Evolutionary conservation across 2,888 invertebrate genomes (phyloP), one percentile per base, ranked within the genome.

Genomic region (Artemia sp.): DNA sequence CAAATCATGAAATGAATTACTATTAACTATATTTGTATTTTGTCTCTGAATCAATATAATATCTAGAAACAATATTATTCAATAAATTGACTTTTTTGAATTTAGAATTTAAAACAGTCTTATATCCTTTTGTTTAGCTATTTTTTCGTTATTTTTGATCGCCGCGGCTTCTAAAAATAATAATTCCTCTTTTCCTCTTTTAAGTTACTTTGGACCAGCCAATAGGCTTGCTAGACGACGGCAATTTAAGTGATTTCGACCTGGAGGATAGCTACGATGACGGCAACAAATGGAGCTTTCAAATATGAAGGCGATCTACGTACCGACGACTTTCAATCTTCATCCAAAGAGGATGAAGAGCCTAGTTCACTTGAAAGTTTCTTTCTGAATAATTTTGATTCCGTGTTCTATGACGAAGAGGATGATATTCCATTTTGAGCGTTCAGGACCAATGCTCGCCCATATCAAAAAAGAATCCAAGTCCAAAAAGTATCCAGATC

Each of bases 221-320:
- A 8, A 58, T 58, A 8, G 9, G 58, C 8, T 58, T 58, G 14
- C 9, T 58, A 58, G 58, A 58, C 8, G 58, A 58, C 14, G 8
- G 8, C 14, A 9, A 58, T 14, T 9, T 58, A 58, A 58, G 58
- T 58, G 58, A 58, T 14, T 58, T 58, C 8, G 58, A 58, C n/a
- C 58, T 58, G 58, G 58, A 58, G 58, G 14, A 58, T 58, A 58
- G 58, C 58, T n/a, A 8, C 58, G 58, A 58, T 58, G 58, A 58
- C 8, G 58, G 58, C 58, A 1, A 58, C 14, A 9, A 58, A 58
- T 58, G 58, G 58, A 58, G 58, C 58, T 58, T 58, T 58, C 58
- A 14, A 58, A 8, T n/a, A 8, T 58, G 58, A 8, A 8, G 58
- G 58, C 9, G 8, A 14, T 58, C 58, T 58, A 14, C 58, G 58